Conservation (phyloP, 2,888 invertebrate genomes). For the Zhengitettix transpicula region DNA sequence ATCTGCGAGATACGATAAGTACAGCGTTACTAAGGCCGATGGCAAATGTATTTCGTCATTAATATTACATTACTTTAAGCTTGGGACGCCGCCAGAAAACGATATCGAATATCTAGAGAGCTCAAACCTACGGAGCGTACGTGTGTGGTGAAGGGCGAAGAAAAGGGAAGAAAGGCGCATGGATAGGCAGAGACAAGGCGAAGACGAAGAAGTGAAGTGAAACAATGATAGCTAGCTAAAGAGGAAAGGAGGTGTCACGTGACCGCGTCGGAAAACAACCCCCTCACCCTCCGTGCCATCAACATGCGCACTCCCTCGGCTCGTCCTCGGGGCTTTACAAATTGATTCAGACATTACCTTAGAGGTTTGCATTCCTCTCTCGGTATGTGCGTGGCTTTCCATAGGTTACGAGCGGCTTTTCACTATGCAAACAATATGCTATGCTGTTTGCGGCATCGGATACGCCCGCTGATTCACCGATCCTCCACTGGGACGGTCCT, state of each 20-base stretch:
- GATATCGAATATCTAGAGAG: slow-evolving; percentile 16
- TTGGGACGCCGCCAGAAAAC: slow-evolving; percentile 14
- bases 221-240: background rate
- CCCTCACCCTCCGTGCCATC: background rate
- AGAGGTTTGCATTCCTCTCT: slow-evolving; percentile 2
- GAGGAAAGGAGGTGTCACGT: too few relatives aligned
- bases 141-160: background rate
- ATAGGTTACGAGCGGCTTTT: slow-evolving; percentile 1
- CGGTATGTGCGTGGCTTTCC: background rate
- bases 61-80: slow-evolving; percentile 19
- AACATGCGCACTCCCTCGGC: background rate
- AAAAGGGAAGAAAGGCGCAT: background rate
- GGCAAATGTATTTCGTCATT: slow-evolving; percentile 17
- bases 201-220: background rate
- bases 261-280: background rate
- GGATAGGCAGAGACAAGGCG: slow-evolving; percentile 12
- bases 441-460: slow-evolving; percentile 10
- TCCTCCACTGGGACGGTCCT: slow-evolving; percentile 7
- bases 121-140: background rate
- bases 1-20: too few relatives aligned
- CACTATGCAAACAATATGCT: slow-evolving; percentile 12
- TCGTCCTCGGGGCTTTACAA: slow-evolving; percentile 8
- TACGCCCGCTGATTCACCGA: slow-evolving; percentile 6
- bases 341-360: slow-evolving; percentile 11
- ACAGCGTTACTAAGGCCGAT: background rate